These are phyloP conservation scores for Drosophila sturtevanti DNA, from an alignment of 1,140 invertebrate genomes.

Conservation along the genomic window DNA sequence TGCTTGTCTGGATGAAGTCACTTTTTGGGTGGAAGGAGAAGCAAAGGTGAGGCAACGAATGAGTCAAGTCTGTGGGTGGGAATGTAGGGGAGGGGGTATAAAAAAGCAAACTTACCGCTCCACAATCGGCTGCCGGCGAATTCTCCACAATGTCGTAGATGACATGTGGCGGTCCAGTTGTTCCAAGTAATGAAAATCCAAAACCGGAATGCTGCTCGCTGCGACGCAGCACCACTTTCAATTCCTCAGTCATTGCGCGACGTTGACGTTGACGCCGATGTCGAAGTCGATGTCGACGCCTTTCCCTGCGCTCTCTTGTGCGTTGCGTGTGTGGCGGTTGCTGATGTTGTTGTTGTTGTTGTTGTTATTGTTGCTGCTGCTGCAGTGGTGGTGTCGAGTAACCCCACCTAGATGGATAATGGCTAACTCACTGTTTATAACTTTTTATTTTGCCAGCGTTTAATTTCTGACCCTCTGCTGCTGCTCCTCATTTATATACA, in stretches of 20 bases:
- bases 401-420: slow-evolving; percentile 40
- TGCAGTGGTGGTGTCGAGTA: slow-evolving; percentile 31
- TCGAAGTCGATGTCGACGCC: slow-evolving; percentile 2
- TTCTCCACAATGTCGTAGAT: slow-evolving; percentile 96
- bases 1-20: slow-evolving; percentile 9
- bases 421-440: slow-evolving; percentile 38
- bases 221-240: slow-evolving; percentile 91
- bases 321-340: slow-evolving; percentile 26
- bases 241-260: slow-evolving; percentile 90
- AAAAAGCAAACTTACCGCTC: slow-evolving; percentile 88
- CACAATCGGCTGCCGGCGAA: slow-evolving; percentile 93
- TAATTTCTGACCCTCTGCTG: slow-evolving; percentile 13
- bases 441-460: slow-evolving; percentile 56
- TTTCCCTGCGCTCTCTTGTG: slow-evolving; percentile 35
- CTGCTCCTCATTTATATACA: slow-evolving; percentile 47
- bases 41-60: not conserved
- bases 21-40: slow-evolving; percentile 2
- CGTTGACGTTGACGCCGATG: slow-evolving; percentile 42
- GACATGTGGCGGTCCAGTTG: slow-evolving; percentile 93
- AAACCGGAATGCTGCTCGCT: slow-evolving; percentile 89
- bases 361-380: slow-evolving; percentile 20
- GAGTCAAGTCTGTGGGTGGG: not conserved
- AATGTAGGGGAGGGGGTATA: not conserved
- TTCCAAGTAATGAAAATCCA: slow-evolving; percentile 94
- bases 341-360: slow-evolving; percentile 31